phyloP scores from a whole-genome alignment of 2,888 invertebrate genomes.

The Platerodrilus igneus region DNA sequence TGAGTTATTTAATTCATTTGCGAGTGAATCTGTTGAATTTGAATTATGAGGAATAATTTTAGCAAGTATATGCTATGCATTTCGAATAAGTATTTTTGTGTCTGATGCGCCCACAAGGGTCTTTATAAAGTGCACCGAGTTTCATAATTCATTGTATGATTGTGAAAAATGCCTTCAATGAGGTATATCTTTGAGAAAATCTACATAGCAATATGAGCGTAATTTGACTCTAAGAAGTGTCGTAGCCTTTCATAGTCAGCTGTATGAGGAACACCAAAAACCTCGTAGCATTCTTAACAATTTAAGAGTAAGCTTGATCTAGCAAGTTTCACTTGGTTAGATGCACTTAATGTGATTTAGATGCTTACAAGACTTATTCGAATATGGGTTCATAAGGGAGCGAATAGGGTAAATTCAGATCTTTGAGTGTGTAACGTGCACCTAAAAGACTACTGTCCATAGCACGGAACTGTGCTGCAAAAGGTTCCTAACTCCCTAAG shows the following conservation, averaged over 20 bases:
- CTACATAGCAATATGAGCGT: not conserved
- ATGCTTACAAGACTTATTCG: conserved; percentile 1
- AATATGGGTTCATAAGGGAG: conserved; percentile 2
- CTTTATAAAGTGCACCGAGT: conserved; percentile 2
- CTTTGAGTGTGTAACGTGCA: too few relatives aligned
- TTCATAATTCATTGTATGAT: not conserved
- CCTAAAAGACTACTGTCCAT: too few relatives aligned
- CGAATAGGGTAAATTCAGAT: too few relatives aligned
- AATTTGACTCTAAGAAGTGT: conserved; percentile 6
- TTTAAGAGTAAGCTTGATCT: conserved; percentile 1
- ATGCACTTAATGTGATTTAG: conserved; percentile 1
- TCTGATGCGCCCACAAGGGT: conserved; percentile 4
- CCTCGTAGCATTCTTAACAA: not conserved
- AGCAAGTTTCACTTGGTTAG: conserved; percentile 6
- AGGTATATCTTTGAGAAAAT: conserved; percentile 2
- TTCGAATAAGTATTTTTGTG: conserved; percentile 4
- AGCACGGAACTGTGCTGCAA: too few relatives aligned
- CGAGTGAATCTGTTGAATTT: not conserved
- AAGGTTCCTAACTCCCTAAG: too few relatives aligned
- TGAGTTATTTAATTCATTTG: not conserved
- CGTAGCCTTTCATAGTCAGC: not conserved
- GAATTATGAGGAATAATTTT: not conserved
- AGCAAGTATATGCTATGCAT: not conserved
- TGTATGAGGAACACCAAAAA: conserved; percentile 5
- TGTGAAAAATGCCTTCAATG: conserved; percentile 6